Base-by-base conservation (phyloP, 1,140 invertebrate species). In the Dysdera silvatica region DNA sequence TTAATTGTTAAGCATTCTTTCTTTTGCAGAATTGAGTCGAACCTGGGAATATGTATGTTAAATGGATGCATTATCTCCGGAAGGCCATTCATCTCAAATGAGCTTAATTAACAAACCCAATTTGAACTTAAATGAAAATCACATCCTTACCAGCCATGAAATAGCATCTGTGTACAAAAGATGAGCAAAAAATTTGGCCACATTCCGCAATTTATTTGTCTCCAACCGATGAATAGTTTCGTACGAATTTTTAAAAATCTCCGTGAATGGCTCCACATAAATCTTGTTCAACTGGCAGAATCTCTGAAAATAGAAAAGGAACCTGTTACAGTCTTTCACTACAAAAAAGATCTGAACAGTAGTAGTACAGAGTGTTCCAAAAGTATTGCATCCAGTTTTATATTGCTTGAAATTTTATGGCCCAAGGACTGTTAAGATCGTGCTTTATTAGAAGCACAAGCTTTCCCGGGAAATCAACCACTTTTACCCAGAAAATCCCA, bases 111-210 rank as follows among this genome's bases (percentile, higher is more conserved):
- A n/a, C n/a, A n/a, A n/a, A n/a, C n/a, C n/a, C n/a, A n/a, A n/a
- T n/a, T n/a, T n/a, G n/a, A n/a, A n/a, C n/a, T n/a, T n/a, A n/a
- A n/a, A n/a, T n/a, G n/a, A n/a, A n/a, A n/a, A n/a, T n/a, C n/a
- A 20, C 3, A 23, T 40, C 71, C 75, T 74, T 86, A 88, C 94
- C 87, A 93, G 67, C 82, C 82, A 84, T 4, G 89, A 87, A 53
- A 99, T 98, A 0, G 96, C 91, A 78, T 99, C 96, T 0, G 95
- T 96, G 70, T 91, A 90, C 0, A 99, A 78, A 0, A 99, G 79
- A 80, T 99, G 96, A 3, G 92, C 91, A 80, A 98, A 97, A 71
- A 99, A 95, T 74, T 96, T 97, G 66, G 93, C 91, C 0, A 99
- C 92, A 80, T 99, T 99, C n/a, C 96, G 79, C 14, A 99, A 77